A percentile compares a stretch with the other conserved stretches of the same genome.
Evolutionary conservation across 2,113 vertebrate species (phyloP).

Genomic region (Gallinago media): DNA sequence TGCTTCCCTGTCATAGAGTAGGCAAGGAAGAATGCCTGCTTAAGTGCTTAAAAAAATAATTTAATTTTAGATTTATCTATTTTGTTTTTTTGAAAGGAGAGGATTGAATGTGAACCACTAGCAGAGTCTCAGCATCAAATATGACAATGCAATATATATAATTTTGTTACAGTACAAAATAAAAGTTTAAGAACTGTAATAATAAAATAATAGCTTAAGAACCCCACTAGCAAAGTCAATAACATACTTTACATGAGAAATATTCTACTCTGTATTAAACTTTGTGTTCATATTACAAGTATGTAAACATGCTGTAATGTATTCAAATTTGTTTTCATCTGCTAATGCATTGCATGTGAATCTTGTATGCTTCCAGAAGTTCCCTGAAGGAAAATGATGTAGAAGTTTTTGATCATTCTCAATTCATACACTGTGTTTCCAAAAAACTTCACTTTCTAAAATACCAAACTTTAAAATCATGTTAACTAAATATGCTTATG

Average conservation of each 20-base stretch:
- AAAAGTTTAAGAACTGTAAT: background rate
- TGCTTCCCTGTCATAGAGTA: background rate
- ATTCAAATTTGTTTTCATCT: background rate
- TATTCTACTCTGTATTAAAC: background rate
- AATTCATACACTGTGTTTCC: background rate
- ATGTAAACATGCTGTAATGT: background rate
- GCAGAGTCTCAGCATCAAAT: background rate
- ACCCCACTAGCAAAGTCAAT: background rate
- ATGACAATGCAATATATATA: background rate
- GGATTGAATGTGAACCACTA: background rate
- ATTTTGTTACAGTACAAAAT: background rate
- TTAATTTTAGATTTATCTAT: background rate
- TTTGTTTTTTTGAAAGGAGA: background rate
- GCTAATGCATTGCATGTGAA: background rate
- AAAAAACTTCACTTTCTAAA: background rate
- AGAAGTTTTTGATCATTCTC: background rate
- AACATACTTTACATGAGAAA: background rate
- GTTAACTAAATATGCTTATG: background rate
- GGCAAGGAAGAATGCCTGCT: background rate
- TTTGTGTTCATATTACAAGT: background rate
- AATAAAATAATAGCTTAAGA: background rate
- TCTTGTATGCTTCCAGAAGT: background rate
- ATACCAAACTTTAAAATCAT: background rate
- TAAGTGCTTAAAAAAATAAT: background rate
- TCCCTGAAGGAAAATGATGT: background rate